phyloP scores from a whole-genome alignment of 1,140 invertebrate genomes.

The Oppia nitens region DNA sequence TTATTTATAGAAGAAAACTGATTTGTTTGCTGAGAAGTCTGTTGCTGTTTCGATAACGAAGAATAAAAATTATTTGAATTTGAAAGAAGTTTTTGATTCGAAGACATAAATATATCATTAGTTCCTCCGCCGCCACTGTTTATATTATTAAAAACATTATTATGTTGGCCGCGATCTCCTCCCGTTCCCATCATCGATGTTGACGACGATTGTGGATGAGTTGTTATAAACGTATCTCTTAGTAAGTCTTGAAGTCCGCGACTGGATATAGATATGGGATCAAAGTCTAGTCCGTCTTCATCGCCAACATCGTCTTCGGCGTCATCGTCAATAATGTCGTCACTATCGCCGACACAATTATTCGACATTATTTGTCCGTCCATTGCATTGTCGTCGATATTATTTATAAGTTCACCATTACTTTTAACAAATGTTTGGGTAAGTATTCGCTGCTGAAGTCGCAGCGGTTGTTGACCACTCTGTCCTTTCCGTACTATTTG shows the following conservation, averaged over 20 bases:
- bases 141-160: neutral
- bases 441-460: neutral
- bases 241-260: conserved; percentile 13
- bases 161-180: neutral
- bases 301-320: neutral
- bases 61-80: neutral
- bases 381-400: neutral
- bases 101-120: neutral
- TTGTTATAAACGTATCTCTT: no score
- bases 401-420: neutral
- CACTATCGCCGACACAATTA: neutral
- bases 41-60: neutral
- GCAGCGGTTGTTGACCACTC: neutral
- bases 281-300: conserved; percentile 19
- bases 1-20: neutral
- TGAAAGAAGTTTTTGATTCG: neutral
- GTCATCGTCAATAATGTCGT: neutral
- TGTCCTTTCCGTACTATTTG: neutral
- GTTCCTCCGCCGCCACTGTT: neutral
- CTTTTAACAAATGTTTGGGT: neutral
- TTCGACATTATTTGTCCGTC: neutral
- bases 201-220: no score
- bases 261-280: conserved; percentile 17
- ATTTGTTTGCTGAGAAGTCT: neutral
- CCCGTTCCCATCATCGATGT: no score